These are phyloP conservation scores for Lynx canadensis DNA, from an alignment of 2,113 vertebrate genomes.

Conservation along the genomic window DNA sequence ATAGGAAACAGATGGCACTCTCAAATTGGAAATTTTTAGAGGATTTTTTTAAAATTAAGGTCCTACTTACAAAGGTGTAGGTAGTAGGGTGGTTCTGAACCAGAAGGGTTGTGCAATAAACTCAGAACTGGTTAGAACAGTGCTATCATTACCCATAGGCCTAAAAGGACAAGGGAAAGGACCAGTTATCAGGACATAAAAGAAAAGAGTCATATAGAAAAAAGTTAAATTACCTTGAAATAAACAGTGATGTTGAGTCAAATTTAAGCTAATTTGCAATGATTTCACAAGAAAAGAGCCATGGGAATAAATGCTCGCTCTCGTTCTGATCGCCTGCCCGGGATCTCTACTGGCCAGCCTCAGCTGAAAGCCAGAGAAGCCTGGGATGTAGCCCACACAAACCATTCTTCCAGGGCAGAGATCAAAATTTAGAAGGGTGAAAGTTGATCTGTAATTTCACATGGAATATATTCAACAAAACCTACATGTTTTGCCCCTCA, in stretches of 20 bases:
- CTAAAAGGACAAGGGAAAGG: not conserved
- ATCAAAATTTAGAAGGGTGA: not conserved
- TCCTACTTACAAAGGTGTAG: slow-evolving; percentile 58
- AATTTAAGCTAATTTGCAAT: not conserved
- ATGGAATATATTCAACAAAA: not conserved
- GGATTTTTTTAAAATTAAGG: not conserved
- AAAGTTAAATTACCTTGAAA: not conserved
- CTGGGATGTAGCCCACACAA: not conserved
- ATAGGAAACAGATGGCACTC: slow-evolving; percentile 56
- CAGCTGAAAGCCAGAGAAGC: not conserved
- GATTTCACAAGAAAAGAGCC: not conserved
- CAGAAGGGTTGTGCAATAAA: not conserved
- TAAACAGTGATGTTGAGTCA: not conserved
- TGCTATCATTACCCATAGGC: not conserved
- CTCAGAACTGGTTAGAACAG: not conserved
- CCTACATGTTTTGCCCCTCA: not conserved
- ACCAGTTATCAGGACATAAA: not conserved
- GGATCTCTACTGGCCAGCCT: not conserved
- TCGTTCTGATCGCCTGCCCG: not conserved
- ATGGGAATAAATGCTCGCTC: not conserved
- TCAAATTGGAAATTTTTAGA: slow-evolving; percentile 39
- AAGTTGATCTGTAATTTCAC: not conserved
- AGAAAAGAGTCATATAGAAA: not conserved
- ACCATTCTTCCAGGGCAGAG: not conserved
- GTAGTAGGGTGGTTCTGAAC: not conserved